Conservation (phyloP, 2,888 invertebrate species). For the Corbicula japonica region DNA sequence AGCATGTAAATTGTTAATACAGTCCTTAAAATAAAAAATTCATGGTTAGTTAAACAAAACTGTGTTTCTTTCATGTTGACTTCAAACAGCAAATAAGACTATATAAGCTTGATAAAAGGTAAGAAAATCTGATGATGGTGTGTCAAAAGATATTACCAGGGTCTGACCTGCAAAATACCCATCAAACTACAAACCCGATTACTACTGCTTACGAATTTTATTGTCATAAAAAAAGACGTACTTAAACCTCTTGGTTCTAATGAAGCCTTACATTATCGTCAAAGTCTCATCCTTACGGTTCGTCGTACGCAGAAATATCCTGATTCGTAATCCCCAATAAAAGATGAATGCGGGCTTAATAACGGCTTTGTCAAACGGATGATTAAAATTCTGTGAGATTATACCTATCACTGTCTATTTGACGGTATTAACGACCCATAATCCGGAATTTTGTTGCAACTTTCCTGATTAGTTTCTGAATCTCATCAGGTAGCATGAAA, state of each 20-base stretch:
- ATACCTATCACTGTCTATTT: slow-evolving; percentile 65
- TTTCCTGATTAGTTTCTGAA: slow-evolving; percentile 58
- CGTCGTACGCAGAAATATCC: slow-evolving; percentile 22
- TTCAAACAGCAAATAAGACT: no score
- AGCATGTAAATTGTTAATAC: no score
- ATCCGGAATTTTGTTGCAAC: slow-evolving; percentile 52
- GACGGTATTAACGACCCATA: slow-evolving; percentile 45
- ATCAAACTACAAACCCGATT: no score
- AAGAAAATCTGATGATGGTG: no score
- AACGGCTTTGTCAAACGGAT: slow-evolving; percentile 55
- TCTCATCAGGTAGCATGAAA: slow-evolving; percentile 65
- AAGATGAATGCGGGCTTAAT: slow-evolving; percentile 62
- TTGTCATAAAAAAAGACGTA: slow-evolving; percentile 14
- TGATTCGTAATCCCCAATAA: slow-evolving; percentile 57
- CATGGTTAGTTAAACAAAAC: no score
- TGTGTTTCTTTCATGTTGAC: no score
- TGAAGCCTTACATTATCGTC: slow-evolving; percentile 32
- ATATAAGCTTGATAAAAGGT: no score
- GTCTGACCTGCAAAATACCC: no score
- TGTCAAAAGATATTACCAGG: slow-evolving; percentile 19
- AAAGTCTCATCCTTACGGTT: slow-evolving; percentile 19
- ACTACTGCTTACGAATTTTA: slow-evolving; percentile 4
- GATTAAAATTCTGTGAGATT: slow-evolving; percentile 58
- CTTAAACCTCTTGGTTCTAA: slow-evolving; percentile 25
- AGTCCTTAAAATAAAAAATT: no score